Evolutionary conservation across 1,140 invertebrate species (phyloP), one percentile per base, ranked within the genome.

Genomic region (Lerema accius): DNA sequence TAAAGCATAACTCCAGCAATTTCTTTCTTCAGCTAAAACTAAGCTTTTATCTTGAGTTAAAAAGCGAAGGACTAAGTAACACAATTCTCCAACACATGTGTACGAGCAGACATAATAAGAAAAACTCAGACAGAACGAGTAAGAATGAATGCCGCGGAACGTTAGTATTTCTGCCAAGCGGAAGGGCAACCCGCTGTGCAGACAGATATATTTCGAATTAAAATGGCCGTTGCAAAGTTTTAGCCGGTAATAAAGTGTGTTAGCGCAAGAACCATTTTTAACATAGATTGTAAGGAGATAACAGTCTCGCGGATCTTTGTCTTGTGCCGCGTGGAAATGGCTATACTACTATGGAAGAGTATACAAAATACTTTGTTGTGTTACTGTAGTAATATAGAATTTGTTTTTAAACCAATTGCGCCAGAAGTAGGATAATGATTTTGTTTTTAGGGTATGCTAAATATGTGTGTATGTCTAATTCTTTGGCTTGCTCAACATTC

Each of bases 101-200:
- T 48, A 59, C 40, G 14, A 26, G 55, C 55, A 59, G 55, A 59
- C 55, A 48, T 13, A 59, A 59, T 46, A 59, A 23, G 55, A 48
- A 59, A 35, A 59, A 56, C 40, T 13, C 28, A 59, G 55, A 59
- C 55, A 45, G 53, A 59, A 59, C 10, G 40, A 45, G 46, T 14
- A 48, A 59, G 55, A 59, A 59, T 59, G 55, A 35, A 59, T 48
- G 46, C 42, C 32, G 40, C 32, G 53, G 42, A 19, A 37, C 55
- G 42, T 23, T 59, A 58, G 53, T 56, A 58, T 58, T 58, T 58
- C 45, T 58, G 32, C 42, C 26, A 43, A 58, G 55, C 42, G 55
- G 55, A 58, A 58, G 40, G n/a, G 28, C 35, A 6, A 16, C 35
- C 55, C 55, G 28, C 55, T 46, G 42, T 37, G 26, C 55, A 19